Evolutionary conservation across 2,888 invertebrate species (phyloP).

Genomic region (Lapara coniferarum): DNA sequence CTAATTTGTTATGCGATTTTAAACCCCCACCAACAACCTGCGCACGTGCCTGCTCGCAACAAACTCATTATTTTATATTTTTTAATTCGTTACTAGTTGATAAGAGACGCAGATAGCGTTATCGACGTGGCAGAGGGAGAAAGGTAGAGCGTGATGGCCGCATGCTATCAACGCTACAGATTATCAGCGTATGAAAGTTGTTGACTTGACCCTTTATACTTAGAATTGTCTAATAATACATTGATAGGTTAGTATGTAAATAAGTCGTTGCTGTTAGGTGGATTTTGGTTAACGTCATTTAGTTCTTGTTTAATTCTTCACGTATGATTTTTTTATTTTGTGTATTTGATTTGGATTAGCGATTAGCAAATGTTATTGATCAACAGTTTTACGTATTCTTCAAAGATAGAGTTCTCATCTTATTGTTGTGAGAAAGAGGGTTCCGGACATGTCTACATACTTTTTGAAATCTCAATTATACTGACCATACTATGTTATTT

Average conservation of each 20-base stretch:
- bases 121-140: slow-evolving; percentile 54
- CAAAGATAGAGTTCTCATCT: too few relatives aligned
- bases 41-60: slow-evolving; percentile 20
- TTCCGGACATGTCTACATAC: too few relatives aligned
- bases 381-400: too few relatives aligned
- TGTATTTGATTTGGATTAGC: neutral
- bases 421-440: too few relatives aligned
- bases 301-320: neutral
- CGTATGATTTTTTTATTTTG: neutral
- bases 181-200: slow-evolving; percentile 29
- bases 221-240: slow-evolving; percentile 29
- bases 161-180: slow-evolving; percentile 46
- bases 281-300: neutral
- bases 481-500: too few relatives aligned
- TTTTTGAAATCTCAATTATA: too few relatives aligned
- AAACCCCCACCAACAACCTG: slow-evolving; percentile 14
- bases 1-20: neutral
- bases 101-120: slow-evolving; percentile 54
- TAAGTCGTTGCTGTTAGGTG: neutral
- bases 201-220: slow-evolving; percentile 29
- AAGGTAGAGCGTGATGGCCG: slow-evolving; percentile 63
- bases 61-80: slow-evolving; percentile 69
- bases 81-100: slow-evolving; percentile 67
- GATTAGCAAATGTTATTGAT: too few relatives aligned
- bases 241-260: slow-evolving; percentile 15